Evolutionary conservation across 2,113 vertebrate species (phyloP), one percentile per base, ranked within the genome.

Genomic region (Gymnarchus niloticus): DNA sequence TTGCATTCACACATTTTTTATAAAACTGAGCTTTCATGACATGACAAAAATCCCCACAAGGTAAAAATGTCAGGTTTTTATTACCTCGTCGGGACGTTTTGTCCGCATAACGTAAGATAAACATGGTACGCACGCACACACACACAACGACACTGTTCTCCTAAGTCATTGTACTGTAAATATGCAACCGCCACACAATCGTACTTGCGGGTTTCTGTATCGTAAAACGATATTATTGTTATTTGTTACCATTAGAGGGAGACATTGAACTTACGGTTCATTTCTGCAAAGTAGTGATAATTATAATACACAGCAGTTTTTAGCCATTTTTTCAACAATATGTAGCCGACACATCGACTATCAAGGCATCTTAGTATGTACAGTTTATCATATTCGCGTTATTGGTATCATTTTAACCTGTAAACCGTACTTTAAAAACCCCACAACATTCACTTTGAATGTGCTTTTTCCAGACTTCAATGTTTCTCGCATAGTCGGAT

Each of bases 291-390:
- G n/a, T n/a, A n/a, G 23, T 46, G 23, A 41, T 37, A 46, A 7
- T 78, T 78, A 19, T n/a, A 44, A n/a, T 78, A 48, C 33, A 73
- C 65, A 73, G 65, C 65, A 73, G 65, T 48, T 78, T 46, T 78
- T 48, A 78, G 46, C 46, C 33, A 59, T 59, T 19, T 78, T n/a
- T 78, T 48, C 44, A 78, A 48, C 76, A 78, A 46, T 46, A 48
- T 78, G 44, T 78, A 78, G 21, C 21, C 21, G 17, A 78, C 44
- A n/a, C 21, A 25, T 82, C 23, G 10, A 41, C 28, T 4, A 54
- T 54, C 49, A 41, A 56, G 17, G 80, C 4, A 65, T 65, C n/a
- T 7, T 65, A 65, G 25, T 65, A 21, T n/a, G 2, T 23, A n/a
- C 25, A 7, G 7, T 33, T 52, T 25, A 8, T 19, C 54, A 56